Evolutionary conservation across 2,113 vertebrate species (phyloP), one percentile per base, ranked within the genome.

Genomic region (Rousettus leschenaultii): DNA sequence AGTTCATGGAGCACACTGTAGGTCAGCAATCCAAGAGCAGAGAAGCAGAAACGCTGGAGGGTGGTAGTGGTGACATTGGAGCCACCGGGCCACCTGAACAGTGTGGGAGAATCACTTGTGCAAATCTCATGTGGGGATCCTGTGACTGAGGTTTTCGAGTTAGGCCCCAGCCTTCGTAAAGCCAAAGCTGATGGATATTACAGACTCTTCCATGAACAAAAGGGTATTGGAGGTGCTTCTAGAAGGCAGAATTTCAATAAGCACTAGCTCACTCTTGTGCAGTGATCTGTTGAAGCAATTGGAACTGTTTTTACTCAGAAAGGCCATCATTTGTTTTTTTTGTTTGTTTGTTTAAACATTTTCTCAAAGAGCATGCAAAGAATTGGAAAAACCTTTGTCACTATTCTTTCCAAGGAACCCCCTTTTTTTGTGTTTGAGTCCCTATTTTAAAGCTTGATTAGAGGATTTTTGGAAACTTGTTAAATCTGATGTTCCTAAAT

Each of bases 271-370:
- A 95, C 95, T 97, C 97, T 97, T 98, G 98, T 98, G 98, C 98
- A 97, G 98, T 98, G 98, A 98, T 98, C 98, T 98, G 98, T 98
- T 98, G 97, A 98, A 98, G 96, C 94, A 97, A 97, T 97, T 98
- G 98, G 96, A 98, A 97, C 94, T 83, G 95, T 89, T 97, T 95
- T 98, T 97, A 96, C 98, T 98, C 95, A 96, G 98, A 98, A 98
- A 98, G 98, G 98, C 98, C 98, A 98, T 96, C 95, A 95, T 98
- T 98, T 97, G 74, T 48, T 66, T 75, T 33, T 57, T n/a, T 14
- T n/a, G n/a, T n/a, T n/a, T n/a, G n/a, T n/a, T n/a, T 33, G 13
- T 97, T 98, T 97, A 98, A 98, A 98, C 90, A 98, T 97, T 98
- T 98, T 96, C 97, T 95, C 96, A 98, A 98, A 98, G 97, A 98